Conservation (phyloP, 2,888 invertebrate genomes). For the Abrostola tripartita region DNA sequence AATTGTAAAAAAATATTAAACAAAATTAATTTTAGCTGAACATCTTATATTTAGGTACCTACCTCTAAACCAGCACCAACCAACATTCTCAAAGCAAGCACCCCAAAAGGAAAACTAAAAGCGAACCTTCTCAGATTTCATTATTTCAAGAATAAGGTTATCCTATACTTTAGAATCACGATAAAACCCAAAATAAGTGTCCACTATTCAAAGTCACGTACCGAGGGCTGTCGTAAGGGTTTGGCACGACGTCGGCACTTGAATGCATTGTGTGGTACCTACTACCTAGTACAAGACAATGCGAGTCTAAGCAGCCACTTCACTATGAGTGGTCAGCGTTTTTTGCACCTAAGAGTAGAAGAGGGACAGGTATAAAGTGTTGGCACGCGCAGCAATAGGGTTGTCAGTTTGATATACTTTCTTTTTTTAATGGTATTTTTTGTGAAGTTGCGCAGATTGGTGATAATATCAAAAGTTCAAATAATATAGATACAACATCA, state of each 20-base stretch:
- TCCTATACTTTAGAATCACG: slow-evolving; percentile 7
- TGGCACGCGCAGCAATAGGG: slow-evolving; percentile 78
- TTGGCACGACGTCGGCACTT: slow-evolving; percentile 49
- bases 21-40: no score
- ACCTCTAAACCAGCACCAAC: no score
- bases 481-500: no score
- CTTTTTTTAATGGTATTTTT: not conserved
- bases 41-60: no score
- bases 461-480: no score
- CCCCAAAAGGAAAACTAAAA: not conserved
- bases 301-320: slow-evolving; percentile 68
- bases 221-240: slow-evolving; percentile 27
- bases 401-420: slow-evolving; percentile 18
- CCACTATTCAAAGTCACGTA: slow-evolving; percentile 50
- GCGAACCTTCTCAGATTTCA: slow-evolving; percentile 1
- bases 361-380: slow-evolving; percentile 50
- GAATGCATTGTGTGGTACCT: slow-evolving; percentile 65
- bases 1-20: no score
- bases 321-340: slow-evolving; percentile 80
- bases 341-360: slow-evolving; percentile 64
- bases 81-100: not conserved
- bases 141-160: slow-evolving; percentile 5
- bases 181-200: slow-evolving; percentile 30
- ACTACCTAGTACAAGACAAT: slow-evolving; percentile 70
- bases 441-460: not conserved